Percentiles rank a stretch among this genome's conserved stretches.
phyloP scores from a whole-genome alignment of 2,797 vertebrate genomes.

The Chelmon rostratus region DNA sequence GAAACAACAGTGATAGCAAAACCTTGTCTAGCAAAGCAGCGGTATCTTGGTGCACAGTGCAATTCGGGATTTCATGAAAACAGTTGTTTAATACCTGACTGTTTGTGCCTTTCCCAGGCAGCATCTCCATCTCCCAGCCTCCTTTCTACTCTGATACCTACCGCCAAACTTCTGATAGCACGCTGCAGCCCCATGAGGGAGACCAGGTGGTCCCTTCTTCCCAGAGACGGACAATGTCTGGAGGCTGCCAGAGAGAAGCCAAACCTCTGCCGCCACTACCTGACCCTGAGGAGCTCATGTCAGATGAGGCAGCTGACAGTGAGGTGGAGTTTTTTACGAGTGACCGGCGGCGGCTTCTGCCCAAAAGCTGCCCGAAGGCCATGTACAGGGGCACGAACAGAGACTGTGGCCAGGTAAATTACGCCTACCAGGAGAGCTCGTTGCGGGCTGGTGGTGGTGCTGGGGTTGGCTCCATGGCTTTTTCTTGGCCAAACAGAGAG shows the following conservation, averaged over 20 bases:
- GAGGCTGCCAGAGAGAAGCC: slow-evolving; percentile 82
- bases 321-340: slow-evolving; percentile 96
- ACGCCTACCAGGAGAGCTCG: slow-evolving; percentile 89
- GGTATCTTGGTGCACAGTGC: background rate
- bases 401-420: slow-evolving; percentile 92
- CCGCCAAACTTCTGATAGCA: slow-evolving; percentile 72
- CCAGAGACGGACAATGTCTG: slow-evolving; percentile 85
- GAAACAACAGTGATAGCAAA: slow-evolving; percentile 64
- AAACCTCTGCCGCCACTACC: slow-evolving; percentile 93
- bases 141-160: slow-evolving; percentile 75
- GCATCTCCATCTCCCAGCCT: slow-evolving; percentile 62
- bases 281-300: slow-evolving; percentile 84
- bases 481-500: slow-evolving; percentile 74
- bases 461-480: slow-evolving; percentile 52
- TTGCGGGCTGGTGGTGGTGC: background rate
- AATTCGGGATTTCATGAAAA: slow-evolving; percentile 6
- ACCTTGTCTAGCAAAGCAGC: slow-evolving; percentile 17
- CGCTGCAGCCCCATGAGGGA: slow-evolving; percentile 76
- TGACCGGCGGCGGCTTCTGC: slow-evolving; percentile 83
- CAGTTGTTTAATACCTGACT: slow-evolving; percentile 14
- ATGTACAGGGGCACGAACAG: slow-evolving; percentile 80
- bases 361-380: slow-evolving; percentile 76
- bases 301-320: slow-evolving; percentile 91
- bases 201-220: slow-evolving; percentile 89
- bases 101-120: slow-evolving; percentile 76